Conservation (phyloP, 2,113 vertebrate genomes). For the Fregetta grallaria region DNA sequence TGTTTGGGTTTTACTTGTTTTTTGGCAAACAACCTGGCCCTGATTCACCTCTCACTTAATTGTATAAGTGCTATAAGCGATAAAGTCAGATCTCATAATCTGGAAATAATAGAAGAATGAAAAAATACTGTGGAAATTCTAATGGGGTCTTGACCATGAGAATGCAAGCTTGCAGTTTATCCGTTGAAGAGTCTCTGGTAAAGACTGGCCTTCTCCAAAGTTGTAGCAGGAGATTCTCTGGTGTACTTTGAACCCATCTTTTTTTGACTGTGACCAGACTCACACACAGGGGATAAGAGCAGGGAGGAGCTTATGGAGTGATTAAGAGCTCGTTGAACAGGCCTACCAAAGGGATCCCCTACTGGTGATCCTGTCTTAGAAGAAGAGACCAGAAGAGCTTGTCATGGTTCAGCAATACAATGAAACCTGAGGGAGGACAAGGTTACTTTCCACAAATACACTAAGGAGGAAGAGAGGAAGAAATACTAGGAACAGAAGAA, state of each 20-base stretch:
- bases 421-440: not conserved
- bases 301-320: not conserved
- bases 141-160: not conserved
- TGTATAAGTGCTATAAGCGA: slow-evolving; percentile 12
- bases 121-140: not conserved
- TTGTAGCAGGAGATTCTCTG: not conserved
- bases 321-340: not conserved
- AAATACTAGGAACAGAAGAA: not conserved
- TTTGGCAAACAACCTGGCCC: slow-evolving; percentile 44
- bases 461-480: not conserved
- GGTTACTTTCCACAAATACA: not conserved
- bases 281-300: not conserved
- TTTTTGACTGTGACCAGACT: not conserved
- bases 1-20: slow-evolving; percentile 47
- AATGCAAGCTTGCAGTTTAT: not conserved
- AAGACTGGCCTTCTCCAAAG: not conserved
- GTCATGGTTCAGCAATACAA: not conserved
- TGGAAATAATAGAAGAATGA: slow-evolving; percentile 48
- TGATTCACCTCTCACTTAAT: slow-evolving; percentile 59
- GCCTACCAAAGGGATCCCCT: not conserved
- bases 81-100: slow-evolving; percentile 46
- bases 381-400: not conserved
- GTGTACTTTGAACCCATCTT: not conserved
- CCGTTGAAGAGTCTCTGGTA: not conserved
- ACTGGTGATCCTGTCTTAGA: not conserved